Base-by-base conservation (phyloP, 2,797 vertebrate genomes). In the Dendrocincla tyrannina region DNA sequence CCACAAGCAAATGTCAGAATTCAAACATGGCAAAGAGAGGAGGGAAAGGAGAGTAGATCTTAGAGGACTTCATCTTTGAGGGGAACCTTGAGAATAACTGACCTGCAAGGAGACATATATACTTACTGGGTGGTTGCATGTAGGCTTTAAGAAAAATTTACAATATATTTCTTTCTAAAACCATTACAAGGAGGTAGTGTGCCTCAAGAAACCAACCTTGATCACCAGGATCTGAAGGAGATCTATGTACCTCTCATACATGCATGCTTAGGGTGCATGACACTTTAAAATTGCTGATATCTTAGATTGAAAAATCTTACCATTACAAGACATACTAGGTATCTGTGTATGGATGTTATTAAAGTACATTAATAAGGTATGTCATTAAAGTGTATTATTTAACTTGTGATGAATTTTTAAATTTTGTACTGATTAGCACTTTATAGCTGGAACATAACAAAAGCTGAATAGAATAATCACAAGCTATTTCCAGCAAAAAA, bases 71-170 rank as follows among this genome's bases (percentile, higher is more conserved):
- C 23, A 47, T 68, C 53, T 93, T 82, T 78, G 68, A 42, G 62
- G 79, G 55, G 59, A 91, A 78, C 55, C 74, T 35, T 63, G 46
- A 85, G 42, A 88, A 72, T 55, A 86, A 64, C 11, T 77, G 44
- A 63, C 73, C 44, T 92, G 46, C 84, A 87, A 95, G 76, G 53
- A 69, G 50, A 81, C 20, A 42, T 24, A 30, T 58, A 35, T 30
- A 66, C 80, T 94, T 92, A 64, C 58, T 77, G 33, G 5, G n/a
- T 77, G n/a, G 59, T 74, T 84, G 52, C 58, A 69, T 55, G 33
- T 52, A 39, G 32, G 18, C 81, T 96, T 93, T 75, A 94, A 77
- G 59, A 74, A 95, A 89, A 88, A n/a, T 56, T 75, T 73, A 23
- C 6, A 91, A 10, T 53, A 44, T 63, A 55, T 50, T 58, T 95